Base-by-base conservation (phyloP, 2,888 invertebrate species). In the Tinea pellionella region DNA sequence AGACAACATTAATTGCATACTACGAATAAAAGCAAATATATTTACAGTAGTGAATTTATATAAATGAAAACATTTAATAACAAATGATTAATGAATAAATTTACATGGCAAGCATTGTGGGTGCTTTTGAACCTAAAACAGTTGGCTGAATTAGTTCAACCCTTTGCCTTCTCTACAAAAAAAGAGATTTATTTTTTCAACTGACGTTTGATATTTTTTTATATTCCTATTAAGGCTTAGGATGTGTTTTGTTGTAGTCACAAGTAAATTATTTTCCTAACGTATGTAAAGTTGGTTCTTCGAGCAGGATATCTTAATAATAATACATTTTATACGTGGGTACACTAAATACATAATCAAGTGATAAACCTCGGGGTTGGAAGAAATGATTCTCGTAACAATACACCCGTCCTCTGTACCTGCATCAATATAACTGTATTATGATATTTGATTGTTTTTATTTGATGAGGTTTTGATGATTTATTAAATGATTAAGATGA, bases 361-460 rank as follows among this genome's bases (percentile, higher is more conserved):
- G 69, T 64, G 81, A 76, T 61, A 78, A 74, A 72, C 87, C 87
- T 68, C 86, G 76, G 67, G 83, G 76, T 75, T 85, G 81, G 86
- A 86, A 87, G 85, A 86, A 87, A 84, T 87, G 87, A 77, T 85
- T 86, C 80, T 87, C 84, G 85, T 87, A 87, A 78, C 78, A 77
- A 86, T 87, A 87, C 62, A 81, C 85, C 69, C 87, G 86, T 73
- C 84, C 86, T 74, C 84, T 86, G 86, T 87, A 87, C 87, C 87
- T 87, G 87, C 75, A 80, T 78, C 78, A 86, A 86, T 68, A 85
- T 77, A 71, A 67, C 62, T 67, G 68, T 55, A 19, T 13, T 29
- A 55, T 55, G 18, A 13, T 29, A 29, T n/a, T 19, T 29, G 3
- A 55, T 55, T 11, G 18, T 55, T 55, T 9, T 41, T 16, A 41